Evolutionary conservation across 2,113 vertebrate species (phyloP), one percentile per base, ranked within the genome.

Genomic region (Cebidichthys violaceus): DNA sequence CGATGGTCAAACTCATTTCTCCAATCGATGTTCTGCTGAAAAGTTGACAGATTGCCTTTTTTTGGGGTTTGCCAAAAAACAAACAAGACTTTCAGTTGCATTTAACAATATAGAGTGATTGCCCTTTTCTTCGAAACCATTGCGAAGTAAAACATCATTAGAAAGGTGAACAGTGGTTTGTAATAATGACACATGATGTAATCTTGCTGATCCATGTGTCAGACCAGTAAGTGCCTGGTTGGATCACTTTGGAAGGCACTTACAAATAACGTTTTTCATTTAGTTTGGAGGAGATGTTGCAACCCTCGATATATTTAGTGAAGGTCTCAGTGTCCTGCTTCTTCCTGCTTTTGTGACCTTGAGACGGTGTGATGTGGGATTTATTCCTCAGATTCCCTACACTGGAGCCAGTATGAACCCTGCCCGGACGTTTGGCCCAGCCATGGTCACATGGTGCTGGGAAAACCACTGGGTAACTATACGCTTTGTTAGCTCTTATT

Each of bases 401-500:
- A 95, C 94, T 27, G 95, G 93, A 70, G 94, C 95, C 85, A 94
- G 94, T 62, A 94, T 95, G 95, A 95, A 95, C 66, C 94, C 94
- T 15, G 94, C 94, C 7, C 89, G 93, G n/a, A 94, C 94, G 15
- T 92, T 95, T 15, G 93, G 92, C 9, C 93, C 93, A 66, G 93
- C 91, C 1, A 18, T 94, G 69, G 77, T 95, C 75, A 94, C 85
- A 29, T 89, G 82, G 84, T 35, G 50, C 69, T 95, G 93, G 93
- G 86, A 93, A 2, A 93, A 94, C 73, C 95, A 95, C 70, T 95
- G 94, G 94, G 95, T 95, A 86, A 77, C 7, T 20, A n/a, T 41
- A 27, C 1, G 14, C 45, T 47, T 17, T 6, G 24, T 71, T 6
- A 22, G 24, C 41, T 22, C 52, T 76, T 35, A 70, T 54, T 50